phyloP scores from a whole-genome alignment of 37 sponge, comb jelly and placozoan genomes.

The Oopsacas minuta region DNA sequence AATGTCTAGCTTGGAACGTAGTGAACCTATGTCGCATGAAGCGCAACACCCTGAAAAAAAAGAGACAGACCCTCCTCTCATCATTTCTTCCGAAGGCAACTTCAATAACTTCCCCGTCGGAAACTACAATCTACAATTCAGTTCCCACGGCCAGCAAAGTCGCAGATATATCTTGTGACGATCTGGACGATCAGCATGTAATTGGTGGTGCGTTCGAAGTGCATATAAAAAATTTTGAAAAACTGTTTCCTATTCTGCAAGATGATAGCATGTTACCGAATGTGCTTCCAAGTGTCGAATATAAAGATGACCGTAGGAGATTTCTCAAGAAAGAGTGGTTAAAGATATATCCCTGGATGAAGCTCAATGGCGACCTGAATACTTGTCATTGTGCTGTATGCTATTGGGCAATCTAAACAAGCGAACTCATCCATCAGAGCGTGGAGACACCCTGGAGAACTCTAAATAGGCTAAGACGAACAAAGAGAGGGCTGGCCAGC shows the following conservation, averaged over 20 bases:
- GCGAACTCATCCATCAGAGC: neutral
- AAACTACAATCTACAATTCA: neutral
- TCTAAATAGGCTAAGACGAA: neutral
- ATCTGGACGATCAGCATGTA: neutral
- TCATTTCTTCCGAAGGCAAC: neutral
- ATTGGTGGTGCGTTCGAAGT: neutral
- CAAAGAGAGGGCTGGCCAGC: neutral
- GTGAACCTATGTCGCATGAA: neutral
- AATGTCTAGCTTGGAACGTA: neutral
- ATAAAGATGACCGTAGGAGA: neutral
- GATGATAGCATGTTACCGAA: neutral
- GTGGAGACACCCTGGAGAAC: neutral
- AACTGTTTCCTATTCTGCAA: neutral
- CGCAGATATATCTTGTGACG: neutral
- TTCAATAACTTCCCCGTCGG: neutral
- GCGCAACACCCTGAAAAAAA: neutral
- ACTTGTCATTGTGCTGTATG: neutral
- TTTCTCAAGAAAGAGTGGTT: neutral
- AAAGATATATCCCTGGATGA: neutral
- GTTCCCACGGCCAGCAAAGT: neutral
- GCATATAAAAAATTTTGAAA: neutral
- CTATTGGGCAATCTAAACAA: neutral
- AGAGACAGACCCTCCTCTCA: neutral
- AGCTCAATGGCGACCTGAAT: neutral
- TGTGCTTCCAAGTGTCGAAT: neutral